Percentiles rank a stretch among this genome's conserved stretches.
phyloP scores from a whole-genome alignment of 2,113 vertebrate species.

The Etia nguti region DNA sequence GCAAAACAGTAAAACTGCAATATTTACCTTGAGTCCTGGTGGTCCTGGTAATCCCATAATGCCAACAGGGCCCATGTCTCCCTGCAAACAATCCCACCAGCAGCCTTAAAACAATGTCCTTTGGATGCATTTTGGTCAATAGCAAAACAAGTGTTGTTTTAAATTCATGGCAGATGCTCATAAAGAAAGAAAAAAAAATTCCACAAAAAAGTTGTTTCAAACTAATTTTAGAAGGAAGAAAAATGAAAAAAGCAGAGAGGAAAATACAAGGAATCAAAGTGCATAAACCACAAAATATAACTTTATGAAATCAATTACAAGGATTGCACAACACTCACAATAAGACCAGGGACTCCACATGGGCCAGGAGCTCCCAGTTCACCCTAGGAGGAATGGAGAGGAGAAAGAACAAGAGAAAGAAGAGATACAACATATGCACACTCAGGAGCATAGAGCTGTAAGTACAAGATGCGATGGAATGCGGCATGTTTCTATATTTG shows the following conservation, averaged over 20 bases:
- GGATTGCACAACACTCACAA: constrained; percentile 80
- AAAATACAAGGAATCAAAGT: not conserved
- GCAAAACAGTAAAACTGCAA: not conserved
- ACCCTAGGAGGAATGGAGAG: constrained; percentile 73
- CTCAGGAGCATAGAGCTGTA: not conserved
- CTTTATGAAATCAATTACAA: not conserved
- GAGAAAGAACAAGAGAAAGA: not conserved
- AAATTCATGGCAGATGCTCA: not conserved
- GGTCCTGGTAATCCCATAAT: constrained; percentile 82
- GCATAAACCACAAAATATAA: not conserved
- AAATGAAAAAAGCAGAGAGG: not conserved
- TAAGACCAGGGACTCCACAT: constrained; percentile 85
- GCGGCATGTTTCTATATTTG: not conserved
- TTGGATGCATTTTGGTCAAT: not conserved
- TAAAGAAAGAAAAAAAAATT: not conserved
- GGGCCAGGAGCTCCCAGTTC: constrained; percentile 90
- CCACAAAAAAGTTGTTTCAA: not conserved
- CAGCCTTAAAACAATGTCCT: not conserved
- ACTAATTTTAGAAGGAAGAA: not conserved
- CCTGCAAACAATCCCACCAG: constrained; percentile 70
- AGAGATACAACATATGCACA: not conserved
- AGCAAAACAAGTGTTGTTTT: not conserved
- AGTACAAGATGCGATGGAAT: not conserved
- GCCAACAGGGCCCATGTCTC: constrained; percentile 86
- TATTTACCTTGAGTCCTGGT: constrained; percentile 87